phyloP scores from a whole-genome alignment of 2,888 invertebrate genomes.

The Pyrrhia umbra region DNA sequence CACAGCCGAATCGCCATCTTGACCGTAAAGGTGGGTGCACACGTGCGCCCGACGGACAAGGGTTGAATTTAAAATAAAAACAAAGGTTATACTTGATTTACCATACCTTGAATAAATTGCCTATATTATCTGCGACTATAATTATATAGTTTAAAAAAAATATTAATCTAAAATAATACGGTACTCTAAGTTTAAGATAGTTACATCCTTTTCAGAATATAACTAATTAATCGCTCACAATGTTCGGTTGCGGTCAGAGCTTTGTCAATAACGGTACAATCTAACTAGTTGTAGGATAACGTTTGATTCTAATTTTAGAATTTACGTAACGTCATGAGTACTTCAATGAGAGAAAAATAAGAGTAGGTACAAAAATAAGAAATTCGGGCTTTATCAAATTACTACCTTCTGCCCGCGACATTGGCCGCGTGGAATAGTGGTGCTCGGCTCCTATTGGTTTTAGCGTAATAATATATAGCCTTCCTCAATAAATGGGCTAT shows the following conservation, averaged over 20 bases:
- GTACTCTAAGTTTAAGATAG: not conserved
- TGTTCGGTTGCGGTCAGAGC: conserved; percentile 11
- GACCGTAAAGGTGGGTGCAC: conserved; percentile 12
- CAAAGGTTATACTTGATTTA: too few species aligned
- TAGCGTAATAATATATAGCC: too few species aligned
- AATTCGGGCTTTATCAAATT: too few species aligned
- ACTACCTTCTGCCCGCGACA: too few species aligned
- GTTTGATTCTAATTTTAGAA: not conserved
- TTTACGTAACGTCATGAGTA: not conserved
- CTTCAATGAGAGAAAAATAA: too few species aligned
- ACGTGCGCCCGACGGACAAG: conserved; percentile 8
- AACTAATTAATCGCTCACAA: conserved; percentile 32
- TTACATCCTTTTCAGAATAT: conserved; percentile 13
- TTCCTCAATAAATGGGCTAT: too few species aligned
- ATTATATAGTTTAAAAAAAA: too few species aligned
- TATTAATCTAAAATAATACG: not conserved
- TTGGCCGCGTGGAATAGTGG: too few species aligned
- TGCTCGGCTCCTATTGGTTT: too few species aligned
- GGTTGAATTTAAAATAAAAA: conserved; percentile 19
- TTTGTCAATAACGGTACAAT: not conserved
- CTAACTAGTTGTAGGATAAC: conserved; percentile 21
- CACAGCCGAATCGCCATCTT: conserved; percentile 22
- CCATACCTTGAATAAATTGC: too few species aligned
- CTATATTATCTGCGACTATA: too few species aligned
- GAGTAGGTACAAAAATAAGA: too few species aligned